Evolutionary conservation across 2,797 vertebrate species (phyloP).

Genomic region (Tenualosa ilisha): DNA sequence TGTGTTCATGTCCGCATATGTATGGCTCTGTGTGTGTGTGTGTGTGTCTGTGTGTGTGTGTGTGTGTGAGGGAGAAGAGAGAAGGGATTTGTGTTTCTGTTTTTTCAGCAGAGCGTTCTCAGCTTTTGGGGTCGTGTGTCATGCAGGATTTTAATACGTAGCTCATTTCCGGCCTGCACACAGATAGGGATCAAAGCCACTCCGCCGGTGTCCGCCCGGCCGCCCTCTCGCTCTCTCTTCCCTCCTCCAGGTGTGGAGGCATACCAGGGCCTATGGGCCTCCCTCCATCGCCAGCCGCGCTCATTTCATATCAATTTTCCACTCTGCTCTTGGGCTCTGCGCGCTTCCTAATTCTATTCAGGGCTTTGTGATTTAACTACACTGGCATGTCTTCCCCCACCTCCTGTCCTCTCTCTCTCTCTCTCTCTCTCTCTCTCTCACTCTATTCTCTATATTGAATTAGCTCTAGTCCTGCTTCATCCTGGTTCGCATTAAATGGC

Average conservation of each 20-base stretch:
- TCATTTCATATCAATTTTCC: conserved; percentile 35
- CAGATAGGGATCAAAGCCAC: conserved; percentile 55
- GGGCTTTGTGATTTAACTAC: conserved; percentile 40
- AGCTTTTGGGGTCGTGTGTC: conserved; percentile 52
- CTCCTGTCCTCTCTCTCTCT: neutral
- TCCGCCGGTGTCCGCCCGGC: neutral
- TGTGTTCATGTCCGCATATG: neutral
- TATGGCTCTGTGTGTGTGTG: neutral
- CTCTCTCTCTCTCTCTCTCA: neutral
- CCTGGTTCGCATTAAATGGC: neutral
- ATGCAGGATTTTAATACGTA: conserved; percentile 54
- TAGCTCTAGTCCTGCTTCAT: conserved; percentile 24
- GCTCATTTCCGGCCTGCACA: conserved; percentile 57
- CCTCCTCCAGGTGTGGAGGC: conserved; percentile 23
- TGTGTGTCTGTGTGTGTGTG: neutral
- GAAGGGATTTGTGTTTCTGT: conserved; percentile 54
- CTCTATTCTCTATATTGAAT: conserved; percentile 38
- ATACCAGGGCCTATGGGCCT: conserved; percentile 18
- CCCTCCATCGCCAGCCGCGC: conserved; percentile 32
- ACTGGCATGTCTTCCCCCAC: conserved; percentile 37
- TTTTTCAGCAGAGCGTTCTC: conserved; percentile 53
- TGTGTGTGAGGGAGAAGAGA: conserved; percentile 12
- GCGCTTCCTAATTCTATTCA: conserved; percentile 37
- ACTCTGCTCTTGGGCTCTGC: conserved; percentile 25
- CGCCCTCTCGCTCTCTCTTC: conserved; percentile 18